Percentiles rank a stretch among this genome's conserved stretches.
Conservation (phyloP, 2,797 vertebrate genomes). For the Peromyscus nudipes region DNA sequence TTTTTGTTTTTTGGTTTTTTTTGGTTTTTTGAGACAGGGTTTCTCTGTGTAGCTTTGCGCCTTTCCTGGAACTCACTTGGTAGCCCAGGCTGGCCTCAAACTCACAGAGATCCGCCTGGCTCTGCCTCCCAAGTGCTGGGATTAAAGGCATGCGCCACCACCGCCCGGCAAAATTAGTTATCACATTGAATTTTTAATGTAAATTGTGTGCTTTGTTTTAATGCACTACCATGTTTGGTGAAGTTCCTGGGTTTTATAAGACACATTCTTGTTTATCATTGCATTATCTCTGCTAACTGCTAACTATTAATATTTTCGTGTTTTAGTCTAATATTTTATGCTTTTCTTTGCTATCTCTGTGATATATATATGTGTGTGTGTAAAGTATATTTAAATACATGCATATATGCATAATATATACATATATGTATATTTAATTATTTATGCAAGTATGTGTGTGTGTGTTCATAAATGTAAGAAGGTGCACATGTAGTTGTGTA, state of each 20-base stretch:
- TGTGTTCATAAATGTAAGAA: neutral
- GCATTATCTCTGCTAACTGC: neutral
- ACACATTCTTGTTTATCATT: neutral
- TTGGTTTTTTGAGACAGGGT: no score
- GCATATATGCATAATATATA: no score
- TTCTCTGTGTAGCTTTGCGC: no score
- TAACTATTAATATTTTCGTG: neutral
- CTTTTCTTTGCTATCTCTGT: neutral
- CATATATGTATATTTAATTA: neutral
- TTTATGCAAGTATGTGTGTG: neutral
- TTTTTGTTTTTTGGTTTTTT: no score
- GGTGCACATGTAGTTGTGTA: neutral
- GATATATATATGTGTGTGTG: neutral
- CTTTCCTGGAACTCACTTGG: no score
- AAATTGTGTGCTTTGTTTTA: conserved; percentile 38
- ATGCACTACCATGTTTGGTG: conserved; percentile 38
- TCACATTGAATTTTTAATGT: neutral
- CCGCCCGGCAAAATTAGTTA: no score
- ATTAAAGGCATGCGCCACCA: no score
- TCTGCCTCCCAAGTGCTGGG: no score
- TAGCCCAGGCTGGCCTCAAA: no score
- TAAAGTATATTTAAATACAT: no score
- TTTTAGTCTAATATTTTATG: conserved; percentile 9
- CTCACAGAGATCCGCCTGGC: no score
- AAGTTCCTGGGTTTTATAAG: neutral